A percentile compares a stretch with the other conserved stretches of the same genome.
Evolutionary conservation across 2,113 vertebrate species (phyloP).

Genomic region (Lasiurus borealis): DNA sequence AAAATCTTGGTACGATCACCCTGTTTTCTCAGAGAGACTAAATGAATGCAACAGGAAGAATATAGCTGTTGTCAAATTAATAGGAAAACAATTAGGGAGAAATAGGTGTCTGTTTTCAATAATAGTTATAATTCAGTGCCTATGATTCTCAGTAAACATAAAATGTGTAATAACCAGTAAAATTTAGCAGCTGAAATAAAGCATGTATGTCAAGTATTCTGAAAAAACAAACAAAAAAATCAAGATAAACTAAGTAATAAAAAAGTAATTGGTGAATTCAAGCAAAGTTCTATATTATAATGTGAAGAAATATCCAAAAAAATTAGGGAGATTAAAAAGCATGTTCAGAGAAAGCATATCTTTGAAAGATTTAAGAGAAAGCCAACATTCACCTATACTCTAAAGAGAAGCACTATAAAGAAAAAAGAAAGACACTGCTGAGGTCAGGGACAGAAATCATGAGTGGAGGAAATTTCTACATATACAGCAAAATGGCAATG

Average conservation of each 20-base stretch:
- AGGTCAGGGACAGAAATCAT: not conserved
- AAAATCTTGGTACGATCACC: not conserved
- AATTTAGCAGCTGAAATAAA: not conserved
- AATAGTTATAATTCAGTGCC: not conserved
- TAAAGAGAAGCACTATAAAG: not conserved
- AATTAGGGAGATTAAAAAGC: not conserved
- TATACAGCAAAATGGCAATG: not conserved
- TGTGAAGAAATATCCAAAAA: not conserved
- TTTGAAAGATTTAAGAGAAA: slow-evolving; percentile 32
- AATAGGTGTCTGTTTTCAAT: not conserved
- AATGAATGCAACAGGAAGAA: not conserved
- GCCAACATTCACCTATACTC: not conserved
- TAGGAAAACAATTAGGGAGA: not conserved
- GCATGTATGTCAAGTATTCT: not conserved
- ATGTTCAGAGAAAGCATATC: not conserved
- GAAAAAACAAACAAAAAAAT: not conserved
- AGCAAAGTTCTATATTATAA: not conserved
- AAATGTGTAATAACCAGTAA: not conserved
- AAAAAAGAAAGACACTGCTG: not conserved
- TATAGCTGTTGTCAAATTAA: not conserved
- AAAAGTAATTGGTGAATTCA: not conserved
- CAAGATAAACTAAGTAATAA: slow-evolving; percentile 10
- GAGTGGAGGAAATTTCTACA: not conserved
- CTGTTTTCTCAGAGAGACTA: not conserved
- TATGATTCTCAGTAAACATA: not conserved